These are phyloP conservation scores for Oscheius sp. DNA, from an alignment of 2,888 invertebrate genomes.

Conservation along the genomic window DNA sequence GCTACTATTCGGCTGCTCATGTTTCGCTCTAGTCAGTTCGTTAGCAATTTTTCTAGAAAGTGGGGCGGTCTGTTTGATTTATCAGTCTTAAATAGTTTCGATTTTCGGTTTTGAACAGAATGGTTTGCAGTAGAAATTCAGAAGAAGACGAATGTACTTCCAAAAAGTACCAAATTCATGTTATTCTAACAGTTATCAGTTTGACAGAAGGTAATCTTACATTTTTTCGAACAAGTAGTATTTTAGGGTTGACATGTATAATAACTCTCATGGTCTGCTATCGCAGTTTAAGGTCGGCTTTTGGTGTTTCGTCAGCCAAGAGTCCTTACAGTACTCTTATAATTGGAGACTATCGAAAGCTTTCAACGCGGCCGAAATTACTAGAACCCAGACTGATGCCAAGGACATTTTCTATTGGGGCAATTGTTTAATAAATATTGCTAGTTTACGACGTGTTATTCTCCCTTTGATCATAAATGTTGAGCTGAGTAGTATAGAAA, in stretches of 20 bases:
- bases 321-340: conserved; percentile 36
- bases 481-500: too few species aligned
- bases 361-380: conserved; percentile 13
- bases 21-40: conserved; percentile 33
- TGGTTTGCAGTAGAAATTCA: too few species aligned
- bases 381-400: background rate
- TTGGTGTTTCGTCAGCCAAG: conserved; percentile 25
- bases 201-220: conserved; percentile 9
- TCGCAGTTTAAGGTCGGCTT: conserved; percentile 37
- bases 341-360: conserved; percentile 31
- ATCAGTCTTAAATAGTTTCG: too few species aligned
- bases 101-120: conserved; percentile 34
- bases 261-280: conserved; percentile 39
- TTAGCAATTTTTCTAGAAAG: conserved; percentile 38
- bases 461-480: too few species aligned
- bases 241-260: conserved; percentile 29
- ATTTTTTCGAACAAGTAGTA: background rate
- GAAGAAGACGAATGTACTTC: background rate
- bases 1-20: conserved; percentile 37
- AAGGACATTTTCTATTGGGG: conserved; percentile 1
- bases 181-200: conserved; percentile 11
- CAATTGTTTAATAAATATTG: background rate
- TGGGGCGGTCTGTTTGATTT: too few species aligned
- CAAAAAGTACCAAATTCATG: conserved; percentile 5
- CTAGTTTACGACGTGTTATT: too few species aligned